Evolutionary conservation across 1,140 invertebrate genomes (phyloP).

Genomic region (Pissodes strobi): DNA sequence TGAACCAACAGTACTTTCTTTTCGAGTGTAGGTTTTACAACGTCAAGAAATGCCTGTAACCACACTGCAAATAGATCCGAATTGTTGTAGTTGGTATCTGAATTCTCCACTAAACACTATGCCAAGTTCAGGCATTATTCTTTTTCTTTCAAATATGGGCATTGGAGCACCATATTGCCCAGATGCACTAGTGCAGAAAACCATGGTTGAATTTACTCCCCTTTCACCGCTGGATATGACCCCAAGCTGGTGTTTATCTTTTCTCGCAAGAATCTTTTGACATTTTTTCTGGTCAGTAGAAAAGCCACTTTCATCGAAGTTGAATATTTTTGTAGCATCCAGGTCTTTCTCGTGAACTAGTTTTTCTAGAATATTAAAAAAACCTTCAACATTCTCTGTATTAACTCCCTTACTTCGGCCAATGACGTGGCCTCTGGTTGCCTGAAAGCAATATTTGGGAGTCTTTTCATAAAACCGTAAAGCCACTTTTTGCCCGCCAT

Average conservation of each 20-base stretch:
- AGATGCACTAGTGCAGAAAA: slow-evolving; percentile 44
- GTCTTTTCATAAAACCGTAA: too few species aligned
- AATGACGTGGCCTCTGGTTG: slow-evolving; percentile 57
- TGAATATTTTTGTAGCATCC: slow-evolving; percentile 42
- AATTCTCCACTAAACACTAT: background rate
- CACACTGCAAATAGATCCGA: slow-evolving; percentile 36
- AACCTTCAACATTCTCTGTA: slow-evolving; percentile 44
- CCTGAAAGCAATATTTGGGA: slow-evolving; percentile 49
- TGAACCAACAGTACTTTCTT: slow-evolving; percentile 42
- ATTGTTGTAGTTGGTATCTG: slow-evolving; percentile 28
- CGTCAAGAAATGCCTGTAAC: slow-evolving; percentile 36
- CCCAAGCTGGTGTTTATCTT: slow-evolving; percentile 47
- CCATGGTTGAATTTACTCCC: slow-evolving; percentile 45
- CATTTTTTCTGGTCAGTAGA: slow-evolving; percentile 43
- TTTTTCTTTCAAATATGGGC: slow-evolving; percentile 42
- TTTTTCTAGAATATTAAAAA: slow-evolving; percentile 39
- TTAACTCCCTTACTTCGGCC: slow-evolving; percentile 52
- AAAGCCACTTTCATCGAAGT: slow-evolving; percentile 47
- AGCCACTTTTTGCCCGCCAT: slow-evolving; percentile 56
- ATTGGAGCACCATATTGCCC: slow-evolving; percentile 46
- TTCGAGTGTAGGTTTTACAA: slow-evolving; percentile 25
- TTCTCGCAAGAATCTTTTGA: slow-evolving; percentile 40
- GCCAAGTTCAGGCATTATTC: slow-evolving; percentile 13
- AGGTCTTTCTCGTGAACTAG: slow-evolving; percentile 47
- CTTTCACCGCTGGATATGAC: slow-evolving; percentile 47